phyloP scores from a whole-genome alignment of 2,113 vertebrate species.

The Epinephelus fuscoguttatus region DNA sequence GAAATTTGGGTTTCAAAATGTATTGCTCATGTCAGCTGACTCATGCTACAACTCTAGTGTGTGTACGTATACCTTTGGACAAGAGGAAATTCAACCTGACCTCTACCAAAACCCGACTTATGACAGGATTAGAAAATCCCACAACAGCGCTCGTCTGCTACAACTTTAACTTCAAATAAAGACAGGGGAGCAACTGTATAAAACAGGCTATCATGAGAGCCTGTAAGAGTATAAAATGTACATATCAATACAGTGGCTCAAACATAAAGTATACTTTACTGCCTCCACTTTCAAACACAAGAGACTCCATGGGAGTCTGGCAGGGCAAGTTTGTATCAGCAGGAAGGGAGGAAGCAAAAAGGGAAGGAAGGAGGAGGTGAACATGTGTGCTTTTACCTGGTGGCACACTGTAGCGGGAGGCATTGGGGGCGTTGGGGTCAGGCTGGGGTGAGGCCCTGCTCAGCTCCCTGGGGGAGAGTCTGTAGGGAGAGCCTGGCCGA shows the following conservation, averaged over 20 bases:
- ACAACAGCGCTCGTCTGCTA: not conserved
- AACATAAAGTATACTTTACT: not conserved
- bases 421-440: conserved; percentile 81
- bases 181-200: not conserved
- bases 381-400: conserved; percentile 88
- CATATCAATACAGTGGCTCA: not conserved
- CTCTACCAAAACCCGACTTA: not conserved
- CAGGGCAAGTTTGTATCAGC: conserved; percentile 7
- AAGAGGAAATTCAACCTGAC: not conserved
- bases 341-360: conserved; percentile 28
- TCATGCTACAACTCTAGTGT: not conserved
- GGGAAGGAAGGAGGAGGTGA: conserved; percentile 25
- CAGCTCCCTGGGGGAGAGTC: conserved; percentile 89
- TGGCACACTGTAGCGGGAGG: conserved; percentile 88
- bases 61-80: conserved; percentile 9
- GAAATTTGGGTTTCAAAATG: not conserved
- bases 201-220: not conserved
- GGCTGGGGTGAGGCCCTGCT: conserved; percentile 90
- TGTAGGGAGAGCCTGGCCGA: conserved; percentile 89
- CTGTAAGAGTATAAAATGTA: not conserved
- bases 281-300: conserved; percentile 24
- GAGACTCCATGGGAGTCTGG: conserved; percentile 8
- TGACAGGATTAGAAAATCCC: not conserved
- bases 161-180: not conserved
- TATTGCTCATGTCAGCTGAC: not conserved